Evolutionary conservation across 2,888 invertebrate genomes (phyloP).

Genomic region (Agrypnus murinus): DNA sequence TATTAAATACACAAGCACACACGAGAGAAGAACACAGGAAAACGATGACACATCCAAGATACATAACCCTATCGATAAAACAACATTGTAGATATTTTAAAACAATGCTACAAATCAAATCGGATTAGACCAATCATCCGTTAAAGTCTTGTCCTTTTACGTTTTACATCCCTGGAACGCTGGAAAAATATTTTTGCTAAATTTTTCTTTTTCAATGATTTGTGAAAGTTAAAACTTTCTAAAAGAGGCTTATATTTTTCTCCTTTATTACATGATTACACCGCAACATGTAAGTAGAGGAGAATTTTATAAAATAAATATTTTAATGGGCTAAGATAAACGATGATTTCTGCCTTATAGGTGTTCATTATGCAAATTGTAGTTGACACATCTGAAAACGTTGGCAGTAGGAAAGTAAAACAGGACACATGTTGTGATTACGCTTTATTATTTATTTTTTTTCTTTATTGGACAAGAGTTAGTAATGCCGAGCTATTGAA

Average conservation of each 20-base stretch:
- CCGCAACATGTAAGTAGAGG: not conserved
- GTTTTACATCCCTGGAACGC: not conserved
- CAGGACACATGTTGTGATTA: conserved; percentile 29
- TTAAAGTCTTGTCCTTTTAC: conserved; percentile 1
- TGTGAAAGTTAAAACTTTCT: not conserved
- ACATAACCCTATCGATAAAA: conserved; percentile 15
- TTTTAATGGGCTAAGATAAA: conserved; percentile 20
- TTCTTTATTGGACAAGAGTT: not conserved
- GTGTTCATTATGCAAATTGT: conserved; percentile 27
- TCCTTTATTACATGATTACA: not conserved
- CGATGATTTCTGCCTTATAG: conserved; percentile 15
- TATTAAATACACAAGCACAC: conserved; percentile 20
- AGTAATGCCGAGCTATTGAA: conserved; percentile 27
- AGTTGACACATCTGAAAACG: conserved; percentile 33
- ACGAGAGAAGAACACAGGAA: conserved; percentile 25
- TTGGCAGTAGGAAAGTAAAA: conserved; percentile 24
- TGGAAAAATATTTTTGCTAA: not conserved
- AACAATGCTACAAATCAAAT: conserved; percentile 33
- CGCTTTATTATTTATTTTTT: conserved; percentile 24
- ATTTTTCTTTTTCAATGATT: not conserved
- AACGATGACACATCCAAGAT: conserved; percentile 26
- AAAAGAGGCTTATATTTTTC: not conserved
- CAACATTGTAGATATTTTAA: conserved; percentile 24
- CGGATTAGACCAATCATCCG: conserved; percentile 27
- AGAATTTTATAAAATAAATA: conserved; percentile 21